Percentiles rank a stretch among this genome's conserved stretches.
These are phyloP conservation scores for Subacronicta megacephala DNA, from an alignment of 2,888 invertebrate species.

Conservation along the genomic window DNA sequence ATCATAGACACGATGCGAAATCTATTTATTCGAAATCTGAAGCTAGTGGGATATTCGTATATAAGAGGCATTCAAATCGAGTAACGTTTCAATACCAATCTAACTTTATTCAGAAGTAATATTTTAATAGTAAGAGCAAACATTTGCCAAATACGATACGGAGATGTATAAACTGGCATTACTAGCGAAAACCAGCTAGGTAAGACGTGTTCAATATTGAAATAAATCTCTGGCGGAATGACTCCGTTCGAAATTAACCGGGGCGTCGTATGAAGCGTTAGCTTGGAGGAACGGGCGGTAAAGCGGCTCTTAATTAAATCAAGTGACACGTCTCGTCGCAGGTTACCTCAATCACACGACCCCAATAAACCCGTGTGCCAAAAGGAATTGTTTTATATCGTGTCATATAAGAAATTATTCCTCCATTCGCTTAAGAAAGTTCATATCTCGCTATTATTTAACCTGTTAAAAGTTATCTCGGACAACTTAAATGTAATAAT, in stretches of 20 bases:
- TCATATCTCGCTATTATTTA: neutral
- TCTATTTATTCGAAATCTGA: no score
- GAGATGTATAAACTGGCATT: constrained; percentile 9
- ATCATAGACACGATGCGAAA: no score
- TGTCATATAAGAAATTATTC: constrained; percentile 55
- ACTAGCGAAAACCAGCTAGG: constrained; percentile 30
- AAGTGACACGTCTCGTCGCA: constrained; percentile 87
- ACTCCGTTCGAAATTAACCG: constrained; percentile 84
- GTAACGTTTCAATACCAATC: no score
- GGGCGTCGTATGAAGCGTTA: constrained; percentile 78
- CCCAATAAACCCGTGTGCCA: constrained; percentile 84
- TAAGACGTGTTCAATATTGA: constrained; percentile 77
- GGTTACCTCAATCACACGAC: constrained; percentile 88
- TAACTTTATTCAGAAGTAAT: no score
- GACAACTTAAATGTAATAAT: no score
- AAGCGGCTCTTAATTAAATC: constrained; percentile 89
- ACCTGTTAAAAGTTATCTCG: no score
- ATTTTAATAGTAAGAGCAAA: no score
- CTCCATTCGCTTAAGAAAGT: constrained; percentile 16
- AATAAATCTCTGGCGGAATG: constrained; percentile 85
- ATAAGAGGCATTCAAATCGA: no score
- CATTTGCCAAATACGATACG: no score
- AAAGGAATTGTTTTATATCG: constrained; percentile 75
- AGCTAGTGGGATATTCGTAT: no score
- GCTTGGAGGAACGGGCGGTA: constrained; percentile 84